Evolutionary conservation across 2,888 invertebrate genomes (phyloP).

Genomic region (Diloba caeruleocephala): DNA sequence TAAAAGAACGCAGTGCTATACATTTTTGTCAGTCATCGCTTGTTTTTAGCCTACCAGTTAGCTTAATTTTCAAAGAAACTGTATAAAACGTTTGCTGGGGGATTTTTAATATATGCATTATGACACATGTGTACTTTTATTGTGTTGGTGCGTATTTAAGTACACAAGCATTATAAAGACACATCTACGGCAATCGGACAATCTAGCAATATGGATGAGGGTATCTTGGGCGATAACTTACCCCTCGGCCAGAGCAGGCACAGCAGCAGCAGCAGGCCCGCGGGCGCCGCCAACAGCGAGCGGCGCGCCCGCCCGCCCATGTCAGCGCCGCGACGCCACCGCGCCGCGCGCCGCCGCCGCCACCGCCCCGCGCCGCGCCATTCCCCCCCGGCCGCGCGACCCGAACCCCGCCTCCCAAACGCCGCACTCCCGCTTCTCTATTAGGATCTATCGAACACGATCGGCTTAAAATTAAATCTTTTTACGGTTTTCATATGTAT

Average conservation of each 20-base stretch:
- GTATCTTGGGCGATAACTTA: slow-evolving; percentile 58
- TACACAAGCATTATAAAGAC: slow-evolving; percentile 1
- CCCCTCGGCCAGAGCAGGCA: slow-evolving; percentile 86
- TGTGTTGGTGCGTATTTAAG: slow-evolving; percentile 17
- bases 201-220: not conserved
- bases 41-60: slow-evolving; percentile 12
- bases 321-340: slow-evolving; percentile 85
- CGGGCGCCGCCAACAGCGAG: slow-evolving; percentile 87
- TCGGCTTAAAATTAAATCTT: slow-evolving; percentile 78
- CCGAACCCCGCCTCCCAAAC: slow-evolving; percentile 70
- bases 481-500: slow-evolving; percentile 81
- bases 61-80: not conserved
- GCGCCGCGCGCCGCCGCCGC: slow-evolving; percentile 81
- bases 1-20: not conserved
- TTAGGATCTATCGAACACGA: slow-evolving; percentile 80
- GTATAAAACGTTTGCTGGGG: not conserved
- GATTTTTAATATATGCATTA: not conserved
- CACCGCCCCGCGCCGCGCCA: slow-evolving; percentile 82
- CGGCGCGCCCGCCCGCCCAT: slow-evolving; percentile 88
- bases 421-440: slow-evolving; percentile 80
- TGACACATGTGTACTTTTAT: slow-evolving; percentile 7
- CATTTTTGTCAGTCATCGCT: slow-evolving; percentile 15
- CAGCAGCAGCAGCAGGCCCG: slow-evolving; percentile 87
- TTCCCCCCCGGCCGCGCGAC: slow-evolving; percentile 63
- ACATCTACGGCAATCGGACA: not conserved